Evolutionary conservation across 2,888 invertebrate genomes (phyloP).

Genomic region (Phyllotreta striolata): DNA sequence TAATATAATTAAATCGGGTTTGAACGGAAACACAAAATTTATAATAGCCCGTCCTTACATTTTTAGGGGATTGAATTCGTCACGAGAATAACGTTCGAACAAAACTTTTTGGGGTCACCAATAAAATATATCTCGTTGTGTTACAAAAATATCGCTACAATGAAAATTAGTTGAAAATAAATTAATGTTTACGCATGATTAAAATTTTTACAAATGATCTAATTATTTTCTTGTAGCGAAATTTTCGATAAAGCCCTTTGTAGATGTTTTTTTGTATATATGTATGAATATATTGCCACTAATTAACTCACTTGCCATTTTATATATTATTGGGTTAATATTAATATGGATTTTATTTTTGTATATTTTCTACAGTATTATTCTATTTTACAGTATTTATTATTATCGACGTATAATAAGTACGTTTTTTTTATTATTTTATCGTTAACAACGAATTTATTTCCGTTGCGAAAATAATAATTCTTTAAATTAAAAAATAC

Average conservation of each 20-base stretch:
- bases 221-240: slow-evolving; percentile 13
- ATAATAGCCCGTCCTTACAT: slow-evolving; percentile 48
- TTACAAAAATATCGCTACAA: slow-evolving; percentile 10
- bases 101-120: slow-evolving; percentile 11
- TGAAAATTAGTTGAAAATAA: slow-evolving; percentile 1
- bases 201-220: background rate
- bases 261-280: slow-evolving; percentile 56
- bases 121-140: slow-evolving; percentile 7
- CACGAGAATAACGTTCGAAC: slow-evolving; percentile 17
- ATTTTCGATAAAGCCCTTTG: slow-evolving; percentile 35
- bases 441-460: slow-evolving; percentile 43
- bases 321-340: slow-evolving; percentile 44
- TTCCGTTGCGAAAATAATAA: slow-evolving; percentile 22
- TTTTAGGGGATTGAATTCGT: slow-evolving; percentile 27
- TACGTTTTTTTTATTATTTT: slow-evolving; percentile 43
- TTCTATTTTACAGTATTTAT: slow-evolving; percentile 51
- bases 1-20: slow-evolving; percentile 42
- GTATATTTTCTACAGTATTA: slow-evolving; percentile 55
- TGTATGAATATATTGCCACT: slow-evolving; percentile 53
- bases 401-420: slow-evolving; percentile 42
- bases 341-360: slow-evolving; percentile 49
- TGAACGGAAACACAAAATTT: slow-evolving; percentile 44
- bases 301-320: slow-evolving; percentile 52
- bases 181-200: background rate
- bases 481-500: slow-evolving; percentile 7